Evolutionary conservation across 2,888 invertebrate species (phyloP).

Genomic region (Mimas tiliae): DNA sequence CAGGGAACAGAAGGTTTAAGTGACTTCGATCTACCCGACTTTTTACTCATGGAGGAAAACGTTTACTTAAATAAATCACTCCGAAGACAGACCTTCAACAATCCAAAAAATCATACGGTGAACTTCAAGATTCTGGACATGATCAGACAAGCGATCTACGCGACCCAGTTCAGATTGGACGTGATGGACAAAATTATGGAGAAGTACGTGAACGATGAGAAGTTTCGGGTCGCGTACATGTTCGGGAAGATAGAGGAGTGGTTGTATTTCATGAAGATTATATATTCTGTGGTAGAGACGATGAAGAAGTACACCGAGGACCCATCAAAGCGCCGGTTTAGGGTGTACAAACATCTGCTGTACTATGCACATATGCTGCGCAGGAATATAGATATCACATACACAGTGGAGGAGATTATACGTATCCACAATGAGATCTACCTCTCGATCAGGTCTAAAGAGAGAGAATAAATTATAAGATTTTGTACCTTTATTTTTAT

Average conservation of each 20-base stretch:
- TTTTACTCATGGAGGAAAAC: conserved; percentile 2
- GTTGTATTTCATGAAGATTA: conserved; percentile 37
- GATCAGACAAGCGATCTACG: conserved; percentile 51
- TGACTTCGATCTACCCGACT: conserved; percentile 14
- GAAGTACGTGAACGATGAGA: conserved; percentile 33
- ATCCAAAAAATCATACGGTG: conserved; percentile 20
- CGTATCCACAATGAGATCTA: conserved; percentile 32
- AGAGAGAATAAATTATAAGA: background rate
- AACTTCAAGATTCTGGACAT: conserved; percentile 39
- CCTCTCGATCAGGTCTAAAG: background rate
- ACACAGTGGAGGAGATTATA: conserved; percentile 49
- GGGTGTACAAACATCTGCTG: conserved; percentile 34
- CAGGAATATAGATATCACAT: conserved; percentile 51
- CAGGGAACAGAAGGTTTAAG: background rate
- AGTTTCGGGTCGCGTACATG: conserved; percentile 46
- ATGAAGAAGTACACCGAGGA: background rate
- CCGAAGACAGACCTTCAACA: background rate
- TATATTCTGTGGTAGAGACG: conserved; percentile 9
- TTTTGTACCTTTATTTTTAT: background rate
- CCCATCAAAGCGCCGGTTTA: background rate
- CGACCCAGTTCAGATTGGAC: conserved; percentile 43
- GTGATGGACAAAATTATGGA: conserved; percentile 35
- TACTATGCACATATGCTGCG: conserved; percentile 47
- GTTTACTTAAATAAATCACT: conserved; percentile 1
- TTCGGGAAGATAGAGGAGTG: conserved; percentile 47